These are phyloP conservation scores for Digitonthophagus gazella DNA, from an alignment of 2,888 invertebrate species.

Conservation along the genomic window DNA sequence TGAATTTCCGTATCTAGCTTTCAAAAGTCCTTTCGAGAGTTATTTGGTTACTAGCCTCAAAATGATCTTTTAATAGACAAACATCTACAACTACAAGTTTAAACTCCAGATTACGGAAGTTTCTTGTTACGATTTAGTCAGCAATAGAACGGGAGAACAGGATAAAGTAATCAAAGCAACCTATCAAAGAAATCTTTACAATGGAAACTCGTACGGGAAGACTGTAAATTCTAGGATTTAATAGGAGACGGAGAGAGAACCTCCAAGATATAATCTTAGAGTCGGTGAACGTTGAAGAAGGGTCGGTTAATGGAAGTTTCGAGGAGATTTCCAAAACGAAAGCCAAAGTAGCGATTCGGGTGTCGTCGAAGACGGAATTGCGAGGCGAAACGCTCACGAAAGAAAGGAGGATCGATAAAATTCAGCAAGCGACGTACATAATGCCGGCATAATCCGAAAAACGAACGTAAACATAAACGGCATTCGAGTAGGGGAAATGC, in stretches of 20 bases:
- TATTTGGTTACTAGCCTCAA: not conserved
- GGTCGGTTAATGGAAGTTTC: not conserved
- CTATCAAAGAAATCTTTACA: not conserved
- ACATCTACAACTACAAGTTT: not conserved
- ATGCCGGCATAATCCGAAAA: conserved; percentile 10
- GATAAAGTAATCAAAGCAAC: not conserved
- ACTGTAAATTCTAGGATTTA: not conserved
- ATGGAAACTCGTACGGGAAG: not conserved
- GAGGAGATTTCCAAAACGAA: not conserved
- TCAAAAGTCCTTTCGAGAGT: not conserved
- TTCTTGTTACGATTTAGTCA: not conserved
- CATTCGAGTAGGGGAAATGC: conserved; percentile 5
- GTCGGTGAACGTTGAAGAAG: not conserved
- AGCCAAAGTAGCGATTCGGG: not conserved
- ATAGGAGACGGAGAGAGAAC: not conserved
- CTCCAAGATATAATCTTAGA: not conserved
- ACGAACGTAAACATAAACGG: conserved; percentile 12
- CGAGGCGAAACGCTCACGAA: conserved; percentile 2
- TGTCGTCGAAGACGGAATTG: conserved; percentile 1
- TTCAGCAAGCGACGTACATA: not conserved
- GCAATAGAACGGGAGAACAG: not conserved
- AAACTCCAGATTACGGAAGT: not conserved
- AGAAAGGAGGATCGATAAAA: conserved; percentile 1
- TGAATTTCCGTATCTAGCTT: not conserved
- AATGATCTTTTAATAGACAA: not conserved